These are phyloP conservation scores for Mormyrops boulengeri DNA, from an alignment of 2,797 vertebrate genomes.

Conservation along the genomic window DNA sequence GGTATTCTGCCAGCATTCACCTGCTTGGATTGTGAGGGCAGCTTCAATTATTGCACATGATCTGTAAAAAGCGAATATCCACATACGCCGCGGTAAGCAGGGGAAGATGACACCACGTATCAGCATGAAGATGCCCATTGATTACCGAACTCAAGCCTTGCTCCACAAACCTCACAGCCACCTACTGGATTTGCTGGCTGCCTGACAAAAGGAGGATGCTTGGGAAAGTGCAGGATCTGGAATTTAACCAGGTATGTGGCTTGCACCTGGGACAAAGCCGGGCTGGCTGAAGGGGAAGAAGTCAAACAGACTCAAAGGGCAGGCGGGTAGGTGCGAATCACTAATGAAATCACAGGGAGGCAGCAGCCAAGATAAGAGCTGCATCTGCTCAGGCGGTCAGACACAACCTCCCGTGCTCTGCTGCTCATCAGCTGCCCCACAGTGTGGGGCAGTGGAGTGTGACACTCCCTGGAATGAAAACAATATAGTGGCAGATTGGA, in stretches of 20 bases:
- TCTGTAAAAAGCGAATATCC: neutral
- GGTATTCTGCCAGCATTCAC: neutral
- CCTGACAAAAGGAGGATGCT: neutral
- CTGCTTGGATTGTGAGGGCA: neutral
- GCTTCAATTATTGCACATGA: neutral
- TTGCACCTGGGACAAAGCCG: neutral
- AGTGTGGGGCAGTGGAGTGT: slow-evolving; percentile 12
- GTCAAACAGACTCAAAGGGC: slow-evolving; percentile 7
- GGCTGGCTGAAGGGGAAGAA: neutral
- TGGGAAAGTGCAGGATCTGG: neutral
- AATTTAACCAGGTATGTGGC: neutral
- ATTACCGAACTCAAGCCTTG: neutral
- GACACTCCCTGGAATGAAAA: slow-evolving; percentile 15
- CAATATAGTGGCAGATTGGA: slow-evolving; percentile 8
- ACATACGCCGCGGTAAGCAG: neutral
- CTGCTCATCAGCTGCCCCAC: slow-evolving; percentile 5
- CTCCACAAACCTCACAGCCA: neutral
- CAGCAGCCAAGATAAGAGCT: neutral
- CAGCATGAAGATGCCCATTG: neutral
- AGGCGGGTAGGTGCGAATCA: neutral
- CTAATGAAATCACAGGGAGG: slow-evolving; percentile 4
- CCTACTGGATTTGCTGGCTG: neutral
- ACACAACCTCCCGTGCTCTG: neutral
- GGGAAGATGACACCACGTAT: neutral
- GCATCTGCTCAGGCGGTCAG: slow-evolving; percentile 13